Evolutionary conservation across 2,113 vertebrate species (phyloP).

Genomic region (Cyanoramphus novaezelandiae): DNA sequence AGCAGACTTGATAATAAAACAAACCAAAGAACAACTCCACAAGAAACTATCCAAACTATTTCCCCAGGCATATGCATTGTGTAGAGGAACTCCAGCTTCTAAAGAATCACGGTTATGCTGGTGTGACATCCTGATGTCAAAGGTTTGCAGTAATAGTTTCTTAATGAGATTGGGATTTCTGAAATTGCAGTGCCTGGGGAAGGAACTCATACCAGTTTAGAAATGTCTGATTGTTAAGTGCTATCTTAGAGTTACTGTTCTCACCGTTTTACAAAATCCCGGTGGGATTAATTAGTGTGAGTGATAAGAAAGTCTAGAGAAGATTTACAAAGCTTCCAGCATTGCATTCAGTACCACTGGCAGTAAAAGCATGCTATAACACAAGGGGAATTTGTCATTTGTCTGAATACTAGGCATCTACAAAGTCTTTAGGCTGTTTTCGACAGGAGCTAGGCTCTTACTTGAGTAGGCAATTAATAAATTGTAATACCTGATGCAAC

Average conservation of each 20-base stretch:
- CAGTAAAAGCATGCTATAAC: not conserved
- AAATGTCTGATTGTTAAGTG: not conserved
- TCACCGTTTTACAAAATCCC: not conserved
- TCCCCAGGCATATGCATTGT: fast-evolving
- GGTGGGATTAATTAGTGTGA: not conserved
- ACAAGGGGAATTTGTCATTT: not conserved
- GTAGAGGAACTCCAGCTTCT: too few species aligned
- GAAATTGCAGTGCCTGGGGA: not conserved
- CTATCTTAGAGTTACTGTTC: not conserved
- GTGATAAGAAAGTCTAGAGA: not conserved
- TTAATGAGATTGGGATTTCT: not conserved
- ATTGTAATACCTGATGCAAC: not conserved
- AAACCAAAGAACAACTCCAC: not conserved
- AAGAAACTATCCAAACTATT: not conserved
- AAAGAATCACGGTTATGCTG: not conserved
- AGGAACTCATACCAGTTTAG: not conserved
- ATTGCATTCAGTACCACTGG: not conserved
- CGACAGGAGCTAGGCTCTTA: not conserved
- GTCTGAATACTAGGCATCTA: not conserved
- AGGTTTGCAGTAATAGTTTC: not conserved
- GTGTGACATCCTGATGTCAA: not conserved
- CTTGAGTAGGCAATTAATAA: not conserved
- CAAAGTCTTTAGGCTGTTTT: not conserved
- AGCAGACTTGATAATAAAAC: not conserved
- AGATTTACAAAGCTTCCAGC: not conserved